A percentile compares a stretch with the other conserved stretches of the same genome.
These are phyloP conservation scores for Bombus breviceps DNA, from an alignment of 1,140 invertebrate species.

Conservation along the genomic window DNA sequence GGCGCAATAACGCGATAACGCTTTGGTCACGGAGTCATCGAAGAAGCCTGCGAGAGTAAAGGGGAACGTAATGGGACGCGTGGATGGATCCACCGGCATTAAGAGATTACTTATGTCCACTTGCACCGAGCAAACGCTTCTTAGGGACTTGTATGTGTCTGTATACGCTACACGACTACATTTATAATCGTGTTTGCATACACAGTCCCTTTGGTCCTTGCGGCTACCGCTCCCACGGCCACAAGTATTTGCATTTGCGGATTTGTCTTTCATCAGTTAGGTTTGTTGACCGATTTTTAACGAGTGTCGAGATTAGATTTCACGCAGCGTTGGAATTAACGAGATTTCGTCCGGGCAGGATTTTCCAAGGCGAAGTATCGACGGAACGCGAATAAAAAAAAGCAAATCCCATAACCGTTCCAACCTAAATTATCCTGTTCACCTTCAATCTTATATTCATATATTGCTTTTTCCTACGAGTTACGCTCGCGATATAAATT, in stretches of 20 bases:
- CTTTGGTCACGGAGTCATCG: conserved; percentile 8
- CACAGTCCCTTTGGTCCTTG: neutral
- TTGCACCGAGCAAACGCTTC: neutral
- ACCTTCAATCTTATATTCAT: neutral
- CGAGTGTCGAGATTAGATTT: conserved; percentile 8
- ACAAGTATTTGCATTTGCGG: conserved; percentile 21
- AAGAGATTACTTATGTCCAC: conserved; percentile 54
- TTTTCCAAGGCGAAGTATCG: neutral
- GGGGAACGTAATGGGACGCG: conserved; percentile 19
- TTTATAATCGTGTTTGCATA: neutral
- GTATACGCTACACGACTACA: neutral
- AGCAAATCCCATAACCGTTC: neutral
- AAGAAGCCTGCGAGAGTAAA: conserved; percentile 5
- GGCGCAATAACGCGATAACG: conserved; percentile 41
- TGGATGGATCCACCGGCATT: conserved; percentile 21
- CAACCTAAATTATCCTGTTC: neutral
- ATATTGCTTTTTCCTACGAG: neutral
- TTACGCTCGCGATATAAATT: neutral
- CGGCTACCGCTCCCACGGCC: neutral
- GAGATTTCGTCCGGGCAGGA: neutral
- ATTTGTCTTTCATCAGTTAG: neutral
- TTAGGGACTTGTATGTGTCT: neutral
- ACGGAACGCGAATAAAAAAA: neutral
- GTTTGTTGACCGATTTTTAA: neutral
- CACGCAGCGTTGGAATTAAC: neutral